These are phyloP conservation scores for Nymphalis c-album DNA, from an alignment of 2,888 invertebrate species.

Conservation along the genomic window DNA sequence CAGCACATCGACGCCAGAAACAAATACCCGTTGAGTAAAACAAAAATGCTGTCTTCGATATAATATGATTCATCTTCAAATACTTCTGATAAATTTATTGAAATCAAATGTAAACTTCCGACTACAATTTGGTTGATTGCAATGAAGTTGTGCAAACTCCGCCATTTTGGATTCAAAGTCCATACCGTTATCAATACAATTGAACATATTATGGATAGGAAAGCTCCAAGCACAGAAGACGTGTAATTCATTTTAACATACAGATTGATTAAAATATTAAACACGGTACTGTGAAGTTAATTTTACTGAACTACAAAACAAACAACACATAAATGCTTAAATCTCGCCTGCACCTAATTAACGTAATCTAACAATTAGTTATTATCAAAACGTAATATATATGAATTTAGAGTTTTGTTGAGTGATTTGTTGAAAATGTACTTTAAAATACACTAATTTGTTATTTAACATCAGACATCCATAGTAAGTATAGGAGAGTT, in stretches of 20 bases:
- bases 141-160: constrained; percentile 38
- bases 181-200: constrained; percentile 32
- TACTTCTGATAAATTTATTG: neutral
- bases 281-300: too few relatives aligned
- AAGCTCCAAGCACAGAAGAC: constrained; percentile 2
- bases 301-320: too few relatives aligned
- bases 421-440: too few relatives aligned
- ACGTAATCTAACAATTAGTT: too few relatives aligned
- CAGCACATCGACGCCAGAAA: constrained; percentile 32
- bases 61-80: neutral
- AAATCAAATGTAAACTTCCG: constrained; percentile 35
- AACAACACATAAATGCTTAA: too few relatives aligned
- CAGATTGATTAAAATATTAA: too few relatives aligned
- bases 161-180: constrained; percentile 38
- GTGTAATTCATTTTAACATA: neutral
- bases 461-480: too few relatives aligned
- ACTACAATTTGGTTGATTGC: constrained; percentile 36
- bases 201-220: constrained; percentile 31
- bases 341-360: too few relatives aligned
- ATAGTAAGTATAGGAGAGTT: too few relatives aligned
- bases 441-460: too few relatives aligned
- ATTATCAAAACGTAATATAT: too few relatives aligned
- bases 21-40: constrained; percentile 26
- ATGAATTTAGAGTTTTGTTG: too few relatives aligned
- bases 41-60: neutral